A percentile compares a stretch with the other conserved stretches of the same genome.
These are phyloP conservation scores for Gallinago undulata DNA, from an alignment of 2,113 vertebrate species.

Conservation along the genomic window DNA sequence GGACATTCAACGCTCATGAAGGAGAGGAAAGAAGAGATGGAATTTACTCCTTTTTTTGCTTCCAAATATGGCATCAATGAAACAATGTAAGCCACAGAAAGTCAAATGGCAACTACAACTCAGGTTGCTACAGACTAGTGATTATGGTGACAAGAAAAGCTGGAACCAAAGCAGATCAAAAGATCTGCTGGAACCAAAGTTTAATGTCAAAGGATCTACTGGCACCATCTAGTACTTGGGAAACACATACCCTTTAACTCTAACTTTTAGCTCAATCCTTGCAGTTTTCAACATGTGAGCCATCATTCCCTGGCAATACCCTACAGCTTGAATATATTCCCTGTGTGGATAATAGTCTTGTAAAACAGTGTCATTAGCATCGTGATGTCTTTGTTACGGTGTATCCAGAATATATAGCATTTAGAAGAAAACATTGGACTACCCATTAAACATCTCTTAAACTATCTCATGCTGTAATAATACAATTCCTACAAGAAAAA, in stretches of 20 bases:
- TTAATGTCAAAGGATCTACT: background rate
- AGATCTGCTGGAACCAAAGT: background rate
- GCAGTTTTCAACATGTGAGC: background rate
- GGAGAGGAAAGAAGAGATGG: background rate
- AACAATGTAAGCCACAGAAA: background rate
- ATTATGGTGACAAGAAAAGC: background rate
- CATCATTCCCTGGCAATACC: background rate
- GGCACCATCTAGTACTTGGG: background rate
- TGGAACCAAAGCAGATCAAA: background rate
- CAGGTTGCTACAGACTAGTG: background rate
- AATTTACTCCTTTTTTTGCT: background rate
- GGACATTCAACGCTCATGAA: accelerated
- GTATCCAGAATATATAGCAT: background rate
- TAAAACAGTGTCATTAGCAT: background rate
- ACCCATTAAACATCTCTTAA: background rate
- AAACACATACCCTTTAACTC: background rate
- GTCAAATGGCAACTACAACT: background rate
- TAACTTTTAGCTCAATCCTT: background rate
- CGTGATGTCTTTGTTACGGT: background rate
- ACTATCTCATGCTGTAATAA: background rate
- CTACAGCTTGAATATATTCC: background rate
- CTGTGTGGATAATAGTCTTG: background rate
- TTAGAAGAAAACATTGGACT: background rate
- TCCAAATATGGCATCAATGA: background rate
- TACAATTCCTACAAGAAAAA: slow-evolving; percentile 3